These are phyloP conservation scores for Epinotia bilunana DNA, from an alignment of 2,888 invertebrate genomes.

Conservation along the genomic window DNA sequence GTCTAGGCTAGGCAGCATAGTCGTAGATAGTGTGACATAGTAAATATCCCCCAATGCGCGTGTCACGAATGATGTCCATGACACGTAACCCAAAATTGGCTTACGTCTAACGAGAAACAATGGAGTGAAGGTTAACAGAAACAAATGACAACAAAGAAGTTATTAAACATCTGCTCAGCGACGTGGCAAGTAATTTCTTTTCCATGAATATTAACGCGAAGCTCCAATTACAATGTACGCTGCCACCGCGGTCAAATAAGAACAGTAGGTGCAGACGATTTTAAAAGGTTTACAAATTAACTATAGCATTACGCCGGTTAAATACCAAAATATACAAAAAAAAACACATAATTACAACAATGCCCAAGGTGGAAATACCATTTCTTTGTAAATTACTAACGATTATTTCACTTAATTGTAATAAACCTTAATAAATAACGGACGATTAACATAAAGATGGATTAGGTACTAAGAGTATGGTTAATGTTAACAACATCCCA, in stretches of 20 bases:
- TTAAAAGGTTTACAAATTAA: background rate
- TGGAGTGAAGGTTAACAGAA: constrained; percentile 10
- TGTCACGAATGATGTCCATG: background rate
- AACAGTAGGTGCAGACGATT: constrained; percentile 1
- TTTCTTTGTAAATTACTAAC: too few species aligned
- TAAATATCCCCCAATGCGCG: background rate
- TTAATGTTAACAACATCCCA: too few species aligned
- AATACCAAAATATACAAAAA: too few species aligned
- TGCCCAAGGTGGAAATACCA: too few species aligned
- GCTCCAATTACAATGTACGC: constrained; percentile 30
- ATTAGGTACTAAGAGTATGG: too few species aligned
- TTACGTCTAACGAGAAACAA: background rate
- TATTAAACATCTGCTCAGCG: constrained; percentile 28
- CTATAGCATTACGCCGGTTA: too few species aligned
- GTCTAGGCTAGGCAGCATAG: too few species aligned
- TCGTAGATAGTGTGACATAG: too few species aligned
- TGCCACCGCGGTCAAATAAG: background rate
- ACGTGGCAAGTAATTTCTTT: constrained; percentile 32
- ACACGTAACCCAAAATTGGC: background rate
- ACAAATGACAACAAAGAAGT: constrained; percentile 23
- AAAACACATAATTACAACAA: too few species aligned
- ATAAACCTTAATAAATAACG: too few species aligned
- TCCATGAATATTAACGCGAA: constrained; percentile 32
- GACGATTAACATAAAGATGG: too few species aligned
- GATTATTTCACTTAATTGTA: too few species aligned